These are phyloP conservation scores for Euphydryas editha DNA, from an alignment of 2,888 invertebrate species.

Conservation along the genomic window DNA sequence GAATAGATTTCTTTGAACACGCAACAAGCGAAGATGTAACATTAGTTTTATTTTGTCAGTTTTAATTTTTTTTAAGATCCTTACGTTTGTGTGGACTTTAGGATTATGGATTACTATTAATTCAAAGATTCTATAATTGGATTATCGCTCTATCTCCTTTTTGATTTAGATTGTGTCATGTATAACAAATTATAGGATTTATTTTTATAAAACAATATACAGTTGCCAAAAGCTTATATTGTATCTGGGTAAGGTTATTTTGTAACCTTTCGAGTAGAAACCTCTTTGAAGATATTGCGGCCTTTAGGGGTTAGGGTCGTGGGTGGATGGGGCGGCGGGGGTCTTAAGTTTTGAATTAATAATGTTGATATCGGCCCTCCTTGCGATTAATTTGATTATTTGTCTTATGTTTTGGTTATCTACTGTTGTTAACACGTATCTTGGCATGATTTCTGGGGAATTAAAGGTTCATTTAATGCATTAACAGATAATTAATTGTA, in stretches of 20 bases:
- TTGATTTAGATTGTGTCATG: no score
- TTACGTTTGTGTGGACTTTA: constrained; percentile 1
- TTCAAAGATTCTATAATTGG: no score
- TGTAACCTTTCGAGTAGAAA: constrained; percentile 54
- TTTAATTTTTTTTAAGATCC: constrained; percentile 60
- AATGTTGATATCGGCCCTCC: constrained; percentile 79
- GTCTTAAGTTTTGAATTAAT: constrained; percentile 78
- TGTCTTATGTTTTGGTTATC: constrained; percentile 60
- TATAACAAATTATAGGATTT: background rate
- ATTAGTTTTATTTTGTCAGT: constrained; percentile 78
- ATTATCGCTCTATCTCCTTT: no score
- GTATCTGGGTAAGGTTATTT: constrained; percentile 40
- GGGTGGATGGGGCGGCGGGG: constrained; percentile 49
- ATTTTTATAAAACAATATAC: background rate
- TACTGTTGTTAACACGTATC: constrained; percentile 36
- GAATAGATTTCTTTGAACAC: constrained; percentile 73
- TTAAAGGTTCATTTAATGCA: constrained; percentile 16
- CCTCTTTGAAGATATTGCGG: constrained; percentile 65
- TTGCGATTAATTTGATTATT: constrained; percentile 81
- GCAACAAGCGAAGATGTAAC: constrained; percentile 72
- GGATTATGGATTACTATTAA: constrained; percentile 1
- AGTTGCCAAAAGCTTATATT: constrained; percentile 26
- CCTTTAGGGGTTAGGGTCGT: constrained; percentile 42
- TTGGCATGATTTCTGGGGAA: constrained; percentile 18
- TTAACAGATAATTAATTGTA: constrained; percentile 15